Base-by-base conservation (phyloP, 2,113 vertebrate species). In the Eptesicus fuscus region DNA sequence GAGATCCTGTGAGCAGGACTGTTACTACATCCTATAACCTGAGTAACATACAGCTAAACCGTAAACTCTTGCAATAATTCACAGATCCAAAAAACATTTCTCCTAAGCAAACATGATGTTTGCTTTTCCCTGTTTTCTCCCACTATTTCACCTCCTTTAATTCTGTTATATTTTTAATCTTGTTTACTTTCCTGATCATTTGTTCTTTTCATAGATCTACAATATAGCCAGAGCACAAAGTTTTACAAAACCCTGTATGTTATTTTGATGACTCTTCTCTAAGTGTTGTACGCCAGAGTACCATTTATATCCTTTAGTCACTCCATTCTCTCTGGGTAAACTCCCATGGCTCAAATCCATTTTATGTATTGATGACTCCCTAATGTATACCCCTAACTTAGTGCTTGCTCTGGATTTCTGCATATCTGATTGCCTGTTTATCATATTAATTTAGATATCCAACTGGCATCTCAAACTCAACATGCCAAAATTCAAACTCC, bases 141-240 rank as follows among this genome's bases (percentile, higher is more conserved):
- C 42, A 63, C 1, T 14, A 51, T 69, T 88, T 96, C 11, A 90
- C 76, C 56, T 96, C 32, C 40, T 94, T 91, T 82, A 83, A 40
- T 88, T 79, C 28, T 74, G 13, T 7, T 70, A 42, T 23, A 11
- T 73, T 91, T 16, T 37, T 65, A 40, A 51, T 9, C n/a, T 74
- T 67, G 3, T 32, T 76, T 90, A 77, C 17, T 92, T 89, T 47
- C 25, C 47, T 77, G 51, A 5, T 85, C 23, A 67, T 71, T 85
- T 94, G n/a, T 51, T 86, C 37, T 79, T 63, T 53, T 6, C 0
- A 32, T 76, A 53, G 18, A 40, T 85, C 30, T 89, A 35, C 3
- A 74, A 0, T 23, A 32, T 79, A 79, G 42, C 49, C 37, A 77
- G 93, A 90, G 71, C 40, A 4, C 28, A 76, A 63, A 96, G 40